These are phyloP conservation scores for Aurelia coerulea DNA, from an alignment of 30 jellyfish, hydroid and myxozoan species.

Conservation along the genomic window DNA sequence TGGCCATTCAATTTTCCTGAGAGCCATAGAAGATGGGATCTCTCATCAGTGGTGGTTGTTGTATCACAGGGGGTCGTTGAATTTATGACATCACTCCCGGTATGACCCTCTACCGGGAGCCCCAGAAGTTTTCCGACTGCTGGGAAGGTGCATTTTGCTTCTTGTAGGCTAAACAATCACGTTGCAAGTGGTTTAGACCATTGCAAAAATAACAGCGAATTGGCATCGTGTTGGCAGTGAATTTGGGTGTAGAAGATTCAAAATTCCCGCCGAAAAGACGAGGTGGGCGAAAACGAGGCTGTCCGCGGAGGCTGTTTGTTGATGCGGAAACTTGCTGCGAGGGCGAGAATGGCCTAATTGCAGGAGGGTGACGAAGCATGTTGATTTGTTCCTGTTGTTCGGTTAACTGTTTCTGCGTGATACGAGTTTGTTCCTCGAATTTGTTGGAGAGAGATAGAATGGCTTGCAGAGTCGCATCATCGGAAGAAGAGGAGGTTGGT, in stretches of 20 bases:
- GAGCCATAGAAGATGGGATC: too few relatives aligned
- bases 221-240: not conserved
- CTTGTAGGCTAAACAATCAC: slow-evolving; percentile 15
- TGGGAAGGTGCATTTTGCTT: not conserved
- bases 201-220: not conserved
- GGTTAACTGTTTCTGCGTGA: not conserved
- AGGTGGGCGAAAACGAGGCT: too few relatives aligned
- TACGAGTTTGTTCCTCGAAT: slow-evolving; percentile 42
- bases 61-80: too few relatives aligned
- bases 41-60: too few relatives aligned
- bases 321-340: not conserved
- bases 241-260: too few relatives aligned
- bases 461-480: slow-evolving; percentile 34
- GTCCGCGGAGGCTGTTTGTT: not conserved
- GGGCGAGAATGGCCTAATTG: not conserved
- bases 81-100: not conserved
- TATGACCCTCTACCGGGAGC: slow-evolving; percentile 52
- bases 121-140: slow-evolving; percentile 41
- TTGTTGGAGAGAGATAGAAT: slow-evolving; percentile 14
- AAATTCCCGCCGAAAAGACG: too few relatives aligned
- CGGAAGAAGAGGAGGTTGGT: slow-evolving; percentile 20
- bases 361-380: not conserved
- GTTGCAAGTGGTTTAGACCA: slow-evolving; percentile 8
- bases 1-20: slow-evolving; percentile 3
- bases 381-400: slow-evolving; percentile 38